Conservation (phyloP, 2,888 invertebrate species). For the Agrilus biguttatus region DNA sequence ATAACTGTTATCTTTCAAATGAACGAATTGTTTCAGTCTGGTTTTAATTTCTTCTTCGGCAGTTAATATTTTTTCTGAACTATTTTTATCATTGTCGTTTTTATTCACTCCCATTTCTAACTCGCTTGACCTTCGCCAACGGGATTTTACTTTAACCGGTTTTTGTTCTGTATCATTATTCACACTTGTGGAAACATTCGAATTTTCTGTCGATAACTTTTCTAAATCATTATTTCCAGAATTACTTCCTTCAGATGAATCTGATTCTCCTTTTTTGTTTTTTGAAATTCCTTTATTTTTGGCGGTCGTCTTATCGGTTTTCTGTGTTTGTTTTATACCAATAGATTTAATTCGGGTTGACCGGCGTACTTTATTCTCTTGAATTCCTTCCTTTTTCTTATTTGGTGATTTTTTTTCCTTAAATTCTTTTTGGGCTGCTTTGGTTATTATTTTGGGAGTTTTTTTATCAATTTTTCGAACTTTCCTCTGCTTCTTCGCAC, state of each 20-base stretch:
- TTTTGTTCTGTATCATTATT: slow-evolving; percentile 38
- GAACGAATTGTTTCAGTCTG: slow-evolving; percentile 60
- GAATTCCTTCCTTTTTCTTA: background rate
- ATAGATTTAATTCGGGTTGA: slow-evolving; percentile 67
- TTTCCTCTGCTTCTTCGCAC: slow-evolving; percentile 7
- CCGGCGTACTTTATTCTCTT: slow-evolving; percentile 37
- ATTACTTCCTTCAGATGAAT: slow-evolving; percentile 43
- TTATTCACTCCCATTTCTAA: slow-evolving; percentile 42
- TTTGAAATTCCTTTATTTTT: slow-evolving; percentile 30
- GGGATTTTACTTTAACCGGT: slow-evolving; percentile 66
- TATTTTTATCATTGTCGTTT: slow-evolving; percentile 9
- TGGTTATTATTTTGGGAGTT: background rate
- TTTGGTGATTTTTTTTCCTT: background rate
- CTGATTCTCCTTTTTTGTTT: slow-evolving; percentile 23
- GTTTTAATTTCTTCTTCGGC: slow-evolving; percentile 39
- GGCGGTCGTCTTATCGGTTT: slow-evolving; percentile 32
- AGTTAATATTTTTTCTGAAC: slow-evolving; percentile 17
- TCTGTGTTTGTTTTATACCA: slow-evolving; percentile 35
- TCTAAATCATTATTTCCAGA: slow-evolving; percentile 25
- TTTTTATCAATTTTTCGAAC: slow-evolving; percentile 12
- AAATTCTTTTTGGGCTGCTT: background rate
- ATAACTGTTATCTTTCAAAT: slow-evolving; percentile 76
- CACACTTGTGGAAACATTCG: slow-evolving; percentile 26
- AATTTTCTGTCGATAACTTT: slow-evolving; percentile 22
- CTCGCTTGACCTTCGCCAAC: slow-evolving; percentile 64